Base-by-base conservation (phyloP, 1,140 invertebrate genomes). In the Eciton burchellii region DNA sequence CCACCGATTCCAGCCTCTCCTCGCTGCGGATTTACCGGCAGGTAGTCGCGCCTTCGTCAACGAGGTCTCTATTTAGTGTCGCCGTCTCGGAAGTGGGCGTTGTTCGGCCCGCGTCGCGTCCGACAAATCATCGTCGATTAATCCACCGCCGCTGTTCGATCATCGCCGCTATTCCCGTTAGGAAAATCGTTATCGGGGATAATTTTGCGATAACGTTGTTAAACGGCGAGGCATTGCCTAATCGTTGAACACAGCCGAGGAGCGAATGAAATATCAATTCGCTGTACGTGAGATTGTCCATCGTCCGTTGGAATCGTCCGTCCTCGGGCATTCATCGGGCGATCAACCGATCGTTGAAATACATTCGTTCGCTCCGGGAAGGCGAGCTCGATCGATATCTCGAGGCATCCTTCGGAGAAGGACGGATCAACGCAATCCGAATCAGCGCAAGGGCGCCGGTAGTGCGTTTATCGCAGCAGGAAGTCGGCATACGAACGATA, bases 401-500 rank as follows among this genome's bases (percentile, higher is more conserved):
- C 35, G 49, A 21, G 3, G 59, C 19, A 5, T 26, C 26, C 21
- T 52, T 77, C 21, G 26, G 5, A 41, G 43, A n/a, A 45, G 35
- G 62, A 72, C n/a, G 26, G 45, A 85, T 57, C 49, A n/a, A n/a
- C 59, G 24, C 62, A 45, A n/a, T 72, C 19, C 26, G 74, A 41
- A 84, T 83, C 70, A 52, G 81, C 11, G n/a, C n/a, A 60, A 73
- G 84, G 85, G 47, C 68, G 56, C 57, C 83, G 87, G 85, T 87
- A 87, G 83, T 85, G 74, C 83, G 68, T 88, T 85, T 88, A 88
- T 85, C 87, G 84, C 87, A 83, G 87, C 86, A 88, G 87, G 87
- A 88, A 88, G 84, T 88, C 86, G 79, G 83, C 47, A 88, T 87
- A 76, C 73, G 83, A 87, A 88, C 85, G 83, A 88, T 88, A 87